These are phyloP conservation scores for Dynastes maya DNA, from an alignment of 2,888 invertebrate species.

Conservation along the genomic window DNA sequence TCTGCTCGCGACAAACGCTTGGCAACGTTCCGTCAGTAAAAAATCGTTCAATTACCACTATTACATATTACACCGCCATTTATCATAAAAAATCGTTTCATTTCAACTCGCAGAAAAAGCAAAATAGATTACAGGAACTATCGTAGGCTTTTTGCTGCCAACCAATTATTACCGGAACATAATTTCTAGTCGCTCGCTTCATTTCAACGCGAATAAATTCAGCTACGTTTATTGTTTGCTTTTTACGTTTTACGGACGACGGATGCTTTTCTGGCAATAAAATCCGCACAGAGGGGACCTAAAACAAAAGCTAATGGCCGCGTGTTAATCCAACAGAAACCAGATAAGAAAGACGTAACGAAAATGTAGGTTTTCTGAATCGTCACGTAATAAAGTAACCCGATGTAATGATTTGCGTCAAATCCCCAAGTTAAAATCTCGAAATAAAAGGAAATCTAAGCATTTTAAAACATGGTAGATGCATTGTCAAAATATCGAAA, in stretches of 20 bases:
- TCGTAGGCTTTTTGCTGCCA: background rate
- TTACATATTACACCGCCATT: slow-evolving; percentile 4
- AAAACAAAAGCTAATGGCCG: slow-evolving; percentile 13
- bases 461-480: too few relatives aligned
- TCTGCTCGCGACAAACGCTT: background rate
- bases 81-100: slow-evolving; percentile 10
- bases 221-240: background rate
- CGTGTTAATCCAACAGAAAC: background rate
- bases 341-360: background rate
- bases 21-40: background rate
- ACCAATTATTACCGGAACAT: background rate
- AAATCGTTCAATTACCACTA: slow-evolving; percentile 15
- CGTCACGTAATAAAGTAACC: too few relatives aligned
- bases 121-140: background rate
- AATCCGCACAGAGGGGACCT: background rate
- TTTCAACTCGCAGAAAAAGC: background rate
- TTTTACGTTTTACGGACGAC: background rate
- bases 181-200: background rate
- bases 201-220: background rate
- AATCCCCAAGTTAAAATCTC: too few relatives aligned
- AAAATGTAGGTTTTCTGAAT: background rate
- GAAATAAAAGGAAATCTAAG: too few relatives aligned
- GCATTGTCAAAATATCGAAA: too few relatives aligned
- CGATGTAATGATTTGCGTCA: too few relatives aligned
- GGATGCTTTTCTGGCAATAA: background rate